A percentile compares a stretch with the other conserved stretches of the same genome.
Evolutionary conservation across 1,140 invertebrate genomes (phyloP).

Genomic region (Habropoda laboriosa): DNA sequence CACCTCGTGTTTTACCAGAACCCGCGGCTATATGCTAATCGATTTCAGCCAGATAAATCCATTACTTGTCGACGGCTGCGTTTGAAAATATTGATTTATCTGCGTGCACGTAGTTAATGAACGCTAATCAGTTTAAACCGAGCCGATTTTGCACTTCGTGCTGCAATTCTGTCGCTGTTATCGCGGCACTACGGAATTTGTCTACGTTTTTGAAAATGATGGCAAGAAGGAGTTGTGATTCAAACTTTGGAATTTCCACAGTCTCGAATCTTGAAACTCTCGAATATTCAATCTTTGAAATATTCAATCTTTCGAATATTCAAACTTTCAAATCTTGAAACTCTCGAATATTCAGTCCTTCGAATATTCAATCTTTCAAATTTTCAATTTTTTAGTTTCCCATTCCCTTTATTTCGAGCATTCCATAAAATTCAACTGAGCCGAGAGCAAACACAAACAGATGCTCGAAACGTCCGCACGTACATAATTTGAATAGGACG

Average conservation of each 20-base stretch:
- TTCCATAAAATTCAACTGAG: no score
- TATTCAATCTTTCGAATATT: no score
- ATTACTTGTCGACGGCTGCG: neutral
- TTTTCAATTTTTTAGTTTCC: no score
- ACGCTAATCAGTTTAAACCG: conserved; percentile 29
- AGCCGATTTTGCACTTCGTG: conserved; percentile 3
- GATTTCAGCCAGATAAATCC: conserved; percentile 36
- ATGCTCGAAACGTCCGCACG: no score
- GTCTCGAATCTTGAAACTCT: no score
- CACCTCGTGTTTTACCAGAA: conserved; percentile 8
- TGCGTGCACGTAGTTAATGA: conserved; percentile 17
- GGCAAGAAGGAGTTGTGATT: neutral
- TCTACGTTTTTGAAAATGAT: neutral
- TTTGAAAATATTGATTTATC: conserved; percentile 41
- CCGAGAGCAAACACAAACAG: no score
- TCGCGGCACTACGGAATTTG: neutral
- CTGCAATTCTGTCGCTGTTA: neutral
- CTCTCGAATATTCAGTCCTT: no score
- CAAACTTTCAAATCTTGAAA: no score
- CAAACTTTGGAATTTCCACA: no score
- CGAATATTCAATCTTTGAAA: no score
- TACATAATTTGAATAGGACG: neutral
- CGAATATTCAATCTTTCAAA: no score
- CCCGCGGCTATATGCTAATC: conserved; percentile 25
- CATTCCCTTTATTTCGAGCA: no score